Conservation (phyloP, 2,888 invertebrate species). For the Cylindroiulus punctatus region DNA sequence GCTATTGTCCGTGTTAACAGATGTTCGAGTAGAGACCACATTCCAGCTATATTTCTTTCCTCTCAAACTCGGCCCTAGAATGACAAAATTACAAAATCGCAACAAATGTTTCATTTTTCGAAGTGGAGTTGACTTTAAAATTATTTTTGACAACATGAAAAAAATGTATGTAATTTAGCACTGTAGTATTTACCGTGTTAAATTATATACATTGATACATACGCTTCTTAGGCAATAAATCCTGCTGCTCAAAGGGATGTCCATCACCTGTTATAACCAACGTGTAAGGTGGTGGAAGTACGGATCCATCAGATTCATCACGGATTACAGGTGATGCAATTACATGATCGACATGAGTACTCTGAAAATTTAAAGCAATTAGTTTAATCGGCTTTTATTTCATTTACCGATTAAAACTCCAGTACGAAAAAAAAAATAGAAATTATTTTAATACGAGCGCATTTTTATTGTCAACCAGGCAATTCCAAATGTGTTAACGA, state of each 20-base stretch:
- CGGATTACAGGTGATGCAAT: neutral
- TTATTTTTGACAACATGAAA: no score
- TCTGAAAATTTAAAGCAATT: neutral
- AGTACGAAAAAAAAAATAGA: no score
- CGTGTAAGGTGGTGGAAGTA: conserved; percentile 3
- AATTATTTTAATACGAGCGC: no score
- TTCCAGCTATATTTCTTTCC: neutral
- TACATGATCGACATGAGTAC: neutral
- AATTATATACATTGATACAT: neutral
- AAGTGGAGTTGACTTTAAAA: no score
- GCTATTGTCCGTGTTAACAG: neutral
- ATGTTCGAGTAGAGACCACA: neutral
- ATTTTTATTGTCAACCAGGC: no score
- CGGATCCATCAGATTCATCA: neutral
- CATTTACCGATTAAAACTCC: neutral
- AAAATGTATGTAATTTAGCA: neutral
- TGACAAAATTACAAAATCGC: neutral
- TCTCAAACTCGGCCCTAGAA: neutral
- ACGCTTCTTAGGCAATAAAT: conserved; percentile 23
- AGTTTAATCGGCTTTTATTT: neutral
- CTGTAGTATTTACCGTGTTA: neutral
- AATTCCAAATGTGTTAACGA: no score
- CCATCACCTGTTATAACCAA: conserved; percentile 1
- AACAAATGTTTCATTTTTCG: no score
- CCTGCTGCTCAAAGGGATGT: neutral